Conservation (phyloP, 2,113 vertebrate species). For the Elanoides forficatus region DNA sequence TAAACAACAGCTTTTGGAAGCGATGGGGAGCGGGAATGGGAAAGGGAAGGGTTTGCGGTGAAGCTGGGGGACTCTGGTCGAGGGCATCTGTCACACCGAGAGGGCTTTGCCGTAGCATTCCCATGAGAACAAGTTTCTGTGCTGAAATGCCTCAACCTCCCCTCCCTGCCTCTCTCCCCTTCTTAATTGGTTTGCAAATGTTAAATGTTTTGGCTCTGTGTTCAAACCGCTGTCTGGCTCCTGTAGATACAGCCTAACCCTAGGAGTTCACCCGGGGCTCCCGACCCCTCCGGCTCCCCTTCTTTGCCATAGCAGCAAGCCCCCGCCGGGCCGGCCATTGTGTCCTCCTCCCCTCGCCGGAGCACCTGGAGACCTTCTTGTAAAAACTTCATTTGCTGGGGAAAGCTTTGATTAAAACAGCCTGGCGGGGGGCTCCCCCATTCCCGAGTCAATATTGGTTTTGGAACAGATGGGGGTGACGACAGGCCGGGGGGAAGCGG, state of each 20-base stretch:
- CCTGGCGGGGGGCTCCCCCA: conserved; percentile 21
- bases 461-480: conserved; percentile 37
- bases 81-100: neutral
- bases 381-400: conserved; percentile 51
- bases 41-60: neutral
- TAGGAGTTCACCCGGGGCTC: neutral
- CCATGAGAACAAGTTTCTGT: neutral
- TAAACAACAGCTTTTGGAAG: neutral
- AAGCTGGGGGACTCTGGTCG: neutral
- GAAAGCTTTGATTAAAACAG: conserved; percentile 53
- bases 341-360: neutral
- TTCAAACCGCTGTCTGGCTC: neutral
- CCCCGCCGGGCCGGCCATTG: neutral
- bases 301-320: neutral
- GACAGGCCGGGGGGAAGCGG: neutral
- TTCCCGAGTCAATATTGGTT: conserved; percentile 39
- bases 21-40: neutral
- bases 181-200: neutral
- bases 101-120: neutral
- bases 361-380: conserved; percentile 58
- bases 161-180: neutral
- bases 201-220: neutral
- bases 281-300: neutral
- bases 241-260: neutral
- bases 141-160: neutral